Evolutionary conservation across 1,140 invertebrate genomes (phyloP).

Genomic region (Apis florea): DNA sequence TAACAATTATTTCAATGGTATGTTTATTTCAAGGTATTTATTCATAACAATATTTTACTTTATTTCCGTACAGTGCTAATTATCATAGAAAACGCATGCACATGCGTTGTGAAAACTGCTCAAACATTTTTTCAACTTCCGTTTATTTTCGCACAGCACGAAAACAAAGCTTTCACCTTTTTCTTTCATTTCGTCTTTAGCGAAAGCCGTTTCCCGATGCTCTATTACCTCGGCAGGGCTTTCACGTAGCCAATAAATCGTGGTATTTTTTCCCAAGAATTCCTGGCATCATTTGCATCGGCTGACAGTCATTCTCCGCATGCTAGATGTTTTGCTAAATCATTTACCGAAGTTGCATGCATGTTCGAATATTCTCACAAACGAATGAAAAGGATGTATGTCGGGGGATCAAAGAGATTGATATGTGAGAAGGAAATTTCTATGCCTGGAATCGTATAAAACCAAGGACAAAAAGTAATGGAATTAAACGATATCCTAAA

Average conservation of each 20-base stretch:
- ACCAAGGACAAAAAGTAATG: neutral
- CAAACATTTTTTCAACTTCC: no score
- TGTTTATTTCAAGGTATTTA: no score
- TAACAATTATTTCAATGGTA: neutral
- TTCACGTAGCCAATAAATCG: conserved; percentile 4
- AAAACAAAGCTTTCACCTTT: neutral
- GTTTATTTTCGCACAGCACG: neutral
- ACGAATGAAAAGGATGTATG: neutral
- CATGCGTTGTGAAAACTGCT: neutral
- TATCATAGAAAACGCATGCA: neutral
- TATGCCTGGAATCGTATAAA: no score
- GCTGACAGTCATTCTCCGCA: neutral
- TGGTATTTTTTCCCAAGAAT: neutral
- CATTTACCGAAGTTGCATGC: neutral
- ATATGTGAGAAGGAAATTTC: neutral
- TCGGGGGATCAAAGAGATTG: neutral
- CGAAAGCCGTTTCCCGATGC: neutral
- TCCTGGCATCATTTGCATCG: neutral
- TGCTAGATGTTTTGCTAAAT: neutral
- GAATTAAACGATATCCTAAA: neutral
- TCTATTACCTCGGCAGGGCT: neutral
- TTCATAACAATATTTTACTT: no score
- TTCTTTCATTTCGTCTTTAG: neutral
- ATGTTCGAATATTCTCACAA: neutral
- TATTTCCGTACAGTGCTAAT: no score